Evolutionary conservation across 2,888 invertebrate species (phyloP), one percentile per base, ranked within the genome.

Genomic region (Ennomos erosarius): DNA sequence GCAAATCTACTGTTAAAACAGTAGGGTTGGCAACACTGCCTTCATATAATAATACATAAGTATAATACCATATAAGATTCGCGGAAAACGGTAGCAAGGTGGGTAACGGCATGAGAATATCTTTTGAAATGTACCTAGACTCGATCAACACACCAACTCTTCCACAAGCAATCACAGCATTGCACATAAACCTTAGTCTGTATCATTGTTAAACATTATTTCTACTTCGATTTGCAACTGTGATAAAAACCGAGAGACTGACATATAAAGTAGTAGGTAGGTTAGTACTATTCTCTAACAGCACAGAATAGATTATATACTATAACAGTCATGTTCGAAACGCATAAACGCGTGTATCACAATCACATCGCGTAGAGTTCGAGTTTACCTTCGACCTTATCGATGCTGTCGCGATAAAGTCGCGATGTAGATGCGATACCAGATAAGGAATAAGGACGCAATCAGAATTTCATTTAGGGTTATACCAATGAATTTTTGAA

Each of bases 291-390:
- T 55, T 55, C 50, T 59, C 39, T 40, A 49, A 54, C 43, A 38
- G 10, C 52, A 49, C n/a, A n/a, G n/a, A n/a, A n/a, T n/a, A n/a
- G n/a, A n/a, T n/a, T n/a, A n/a, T n/a, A n/a, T n/a, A n/a, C n/a
- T n/a, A n/a, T n/a, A n/a, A n/a, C 16, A 16, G 16, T 16, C 1
- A 16, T 1, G 48, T 13, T 11, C 40, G 36, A 49, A 48, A 56
- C 63, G 56, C 55, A 59, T 59, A 59, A 61, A 63, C 59, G 63
- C 66, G 58, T 66, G 66, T 66, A 54, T 39, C 49, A 39, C 54
- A 13, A 16, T 44, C 49, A 50, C 49, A 50, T 59, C 55, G 59
- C 46, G 40, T 35, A 36, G 45, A 47, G 35, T 37, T 56, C 54
- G 61, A 55, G 50, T 52, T n/a, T 56, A 37, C 50, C 55, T 59